Percentiles rank a stretch among this genome's conserved stretches.
Evolutionary conservation across 2,113 vertebrate species (phyloP).

Genomic region (Neodon shergylaensis): DNA sequence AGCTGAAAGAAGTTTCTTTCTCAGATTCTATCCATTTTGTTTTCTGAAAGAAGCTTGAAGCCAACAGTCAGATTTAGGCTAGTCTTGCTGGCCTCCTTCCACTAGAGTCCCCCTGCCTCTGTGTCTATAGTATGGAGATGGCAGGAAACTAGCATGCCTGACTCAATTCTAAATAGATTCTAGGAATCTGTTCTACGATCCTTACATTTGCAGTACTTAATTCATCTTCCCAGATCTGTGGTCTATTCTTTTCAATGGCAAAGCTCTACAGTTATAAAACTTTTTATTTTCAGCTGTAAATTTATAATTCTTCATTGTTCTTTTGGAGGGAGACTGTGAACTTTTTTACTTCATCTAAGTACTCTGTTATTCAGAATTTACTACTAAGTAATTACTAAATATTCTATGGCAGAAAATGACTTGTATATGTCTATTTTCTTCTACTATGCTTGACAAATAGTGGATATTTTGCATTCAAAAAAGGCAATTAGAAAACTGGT

Average conservation of each 20-base stretch:
- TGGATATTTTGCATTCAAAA: background rate
- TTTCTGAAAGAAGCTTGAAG: too few relatives aligned
- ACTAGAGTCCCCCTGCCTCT: background rate
- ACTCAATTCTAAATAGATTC: background rate
- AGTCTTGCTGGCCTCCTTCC: fast-evolving
- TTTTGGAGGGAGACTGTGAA: background rate
- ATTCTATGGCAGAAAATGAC: background rate
- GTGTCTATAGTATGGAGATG: background rate
- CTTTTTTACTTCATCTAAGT: background rate
- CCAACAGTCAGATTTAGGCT: too few relatives aligned
- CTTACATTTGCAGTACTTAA: background rate
- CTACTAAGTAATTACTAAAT: background rate
- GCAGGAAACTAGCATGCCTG: background rate
- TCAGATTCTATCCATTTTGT: background rate
- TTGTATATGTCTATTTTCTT: background rate
- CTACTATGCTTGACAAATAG: background rate
- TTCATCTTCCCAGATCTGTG: background rate
- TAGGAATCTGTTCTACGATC: background rate
- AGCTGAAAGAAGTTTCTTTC: background rate
- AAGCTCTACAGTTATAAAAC: background rate
- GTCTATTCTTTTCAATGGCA: background rate
- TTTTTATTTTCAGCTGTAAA: background rate
- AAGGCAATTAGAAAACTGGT: background rate
- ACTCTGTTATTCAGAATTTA: background rate
- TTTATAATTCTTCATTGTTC: background rate